Evolutionary conservation across 2,797 vertebrate species (phyloP).

Genomic region (Syndactyla subalaris): DNA sequence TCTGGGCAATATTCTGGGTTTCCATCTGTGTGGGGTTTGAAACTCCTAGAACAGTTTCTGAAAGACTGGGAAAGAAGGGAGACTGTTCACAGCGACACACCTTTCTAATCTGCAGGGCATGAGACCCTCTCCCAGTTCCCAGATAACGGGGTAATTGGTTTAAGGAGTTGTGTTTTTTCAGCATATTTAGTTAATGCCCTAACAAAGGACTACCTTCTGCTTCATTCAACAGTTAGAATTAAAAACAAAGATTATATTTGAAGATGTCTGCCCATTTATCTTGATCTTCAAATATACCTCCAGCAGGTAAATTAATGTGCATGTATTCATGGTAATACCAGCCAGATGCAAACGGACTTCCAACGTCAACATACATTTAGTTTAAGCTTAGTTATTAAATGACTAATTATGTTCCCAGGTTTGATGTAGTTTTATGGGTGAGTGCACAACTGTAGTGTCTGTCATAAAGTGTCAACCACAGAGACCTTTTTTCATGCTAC

Average conservation of each 20-base stretch:
- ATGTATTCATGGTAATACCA: background rate
- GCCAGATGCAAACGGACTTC: conserved; percentile 22
- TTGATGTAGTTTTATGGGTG: conserved; percentile 6
- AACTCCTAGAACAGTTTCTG: background rate
- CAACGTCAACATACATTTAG: conserved; percentile 40
- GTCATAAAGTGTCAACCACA: background rate
- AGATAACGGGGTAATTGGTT: background rate
- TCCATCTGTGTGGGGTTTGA: background rate
- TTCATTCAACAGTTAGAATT: background rate
- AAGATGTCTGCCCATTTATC: background rate
- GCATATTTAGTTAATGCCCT: background rate
- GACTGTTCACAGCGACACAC: background rate
- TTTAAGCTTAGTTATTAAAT: conserved; percentile 43
- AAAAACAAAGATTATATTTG: background rate
- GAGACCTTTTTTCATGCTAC: background rate
- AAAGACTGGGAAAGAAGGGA: background rate
- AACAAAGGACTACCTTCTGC: background rate
- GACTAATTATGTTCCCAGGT: conserved; percentile 3
- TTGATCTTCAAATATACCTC: background rate
- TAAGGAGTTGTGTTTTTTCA: background rate
- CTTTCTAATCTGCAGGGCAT: background rate
- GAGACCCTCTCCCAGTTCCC: background rate
- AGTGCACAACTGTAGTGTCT: background rate
- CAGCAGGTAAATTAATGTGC: background rate
- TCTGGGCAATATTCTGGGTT: background rate